phyloP scores from a whole-genome alignment of 1,140 invertebrate species.

The Solenopsis fugax region DNA sequence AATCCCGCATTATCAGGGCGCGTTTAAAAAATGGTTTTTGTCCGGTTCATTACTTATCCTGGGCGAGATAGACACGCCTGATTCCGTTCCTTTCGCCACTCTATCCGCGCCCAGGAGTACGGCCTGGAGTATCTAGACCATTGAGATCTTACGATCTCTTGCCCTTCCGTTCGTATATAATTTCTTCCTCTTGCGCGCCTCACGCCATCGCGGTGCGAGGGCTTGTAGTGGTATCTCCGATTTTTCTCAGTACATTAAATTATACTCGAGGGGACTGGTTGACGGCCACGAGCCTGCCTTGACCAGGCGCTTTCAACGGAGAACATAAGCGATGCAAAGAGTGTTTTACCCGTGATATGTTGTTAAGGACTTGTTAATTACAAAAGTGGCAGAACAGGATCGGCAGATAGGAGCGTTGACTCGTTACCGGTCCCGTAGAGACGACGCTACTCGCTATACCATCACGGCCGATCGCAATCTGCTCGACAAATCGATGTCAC shows the following conservation, averaged over 20 bases:
- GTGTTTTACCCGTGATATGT: slow-evolving; percentile 66
- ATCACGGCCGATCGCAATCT: neutral
- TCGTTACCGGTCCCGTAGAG: slow-evolving; percentile 2
- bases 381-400: slow-evolving; percentile 76
- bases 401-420: slow-evolving; percentile 48
- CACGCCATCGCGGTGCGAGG: slow-evolving; percentile 15
- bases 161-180: slow-evolving; percentile 59
- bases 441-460: slow-evolving; percentile 3
- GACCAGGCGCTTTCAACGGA: slow-evolving; percentile 57
- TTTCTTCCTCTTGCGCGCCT: slow-evolving; percentile 54
- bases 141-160: slow-evolving; percentile 42
- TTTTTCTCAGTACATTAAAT: slow-evolving; percentile 70
- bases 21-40: slow-evolving; percentile 30
- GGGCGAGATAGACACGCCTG: slow-evolving; percentile 38
- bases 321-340: slow-evolving; percentile 56
- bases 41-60: slow-evolving; percentile 25
- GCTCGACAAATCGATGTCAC: neutral
- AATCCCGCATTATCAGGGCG: slow-evolving; percentile 25
- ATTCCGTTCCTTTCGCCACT: slow-evolving; percentile 63
- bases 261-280: slow-evolving; percentile 60
- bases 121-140: slow-evolving; percentile 54
- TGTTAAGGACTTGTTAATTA: slow-evolving; percentile 76
- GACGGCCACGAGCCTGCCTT: slow-evolving; percentile 61
- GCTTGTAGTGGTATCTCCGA: slow-evolving; percentile 57
- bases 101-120: slow-evolving; percentile 37